Evolutionary conservation across 1,140 invertebrate species (phyloP), one percentile per base, ranked within the genome.

Genomic region (Brachionus rubens): DNA sequence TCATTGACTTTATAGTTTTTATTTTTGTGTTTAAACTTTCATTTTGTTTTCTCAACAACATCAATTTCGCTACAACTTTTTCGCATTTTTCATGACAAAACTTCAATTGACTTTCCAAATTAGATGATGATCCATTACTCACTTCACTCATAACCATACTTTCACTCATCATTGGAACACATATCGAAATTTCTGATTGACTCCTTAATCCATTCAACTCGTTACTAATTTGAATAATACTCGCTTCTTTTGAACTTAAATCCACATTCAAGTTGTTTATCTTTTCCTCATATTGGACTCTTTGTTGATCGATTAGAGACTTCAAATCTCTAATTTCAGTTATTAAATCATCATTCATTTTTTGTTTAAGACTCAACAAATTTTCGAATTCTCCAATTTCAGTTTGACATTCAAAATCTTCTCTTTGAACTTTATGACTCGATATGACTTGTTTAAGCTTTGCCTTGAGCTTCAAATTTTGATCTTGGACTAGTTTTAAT

Each of bases 61-160:
- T 43, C 12, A 65, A 41, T 24, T 65, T 65, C 7, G 59, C 59
- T 7, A 65, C 59, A 19, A 65, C 59, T 65, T 65, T 65, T 24
- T 65, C 59, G 19, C 59, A 65, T 24, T 65, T 65, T 43, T 65
- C 59, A 65, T 65, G 59, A 28, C 59, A 65, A 65, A 43, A 65
- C 12, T 65, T 65, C 2, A 65, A 36, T n/a, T 65, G 59, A 26
- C 24, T 65, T 12, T 65, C 59, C n/a, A 65, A 65, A 43, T 65
- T 65, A 12, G 59, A 65, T 9, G 54, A 59, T 16, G 14, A 7
- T 36, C 3, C 36, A 12, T 16, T 36, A 28, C 28, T 33, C 21
- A 16, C 36, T 19, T 59, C 54, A 21, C 36, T 33, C 7, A 59
- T 7, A 1, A 59, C 54, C 33, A 59, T n/a, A 19, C 54, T 59